Percentiles rank a stretch among this genome's conserved stretches.
phyloP scores from a whole-genome alignment of 1,140 invertebrate species.

The Drosophila persimilis region DNA sequence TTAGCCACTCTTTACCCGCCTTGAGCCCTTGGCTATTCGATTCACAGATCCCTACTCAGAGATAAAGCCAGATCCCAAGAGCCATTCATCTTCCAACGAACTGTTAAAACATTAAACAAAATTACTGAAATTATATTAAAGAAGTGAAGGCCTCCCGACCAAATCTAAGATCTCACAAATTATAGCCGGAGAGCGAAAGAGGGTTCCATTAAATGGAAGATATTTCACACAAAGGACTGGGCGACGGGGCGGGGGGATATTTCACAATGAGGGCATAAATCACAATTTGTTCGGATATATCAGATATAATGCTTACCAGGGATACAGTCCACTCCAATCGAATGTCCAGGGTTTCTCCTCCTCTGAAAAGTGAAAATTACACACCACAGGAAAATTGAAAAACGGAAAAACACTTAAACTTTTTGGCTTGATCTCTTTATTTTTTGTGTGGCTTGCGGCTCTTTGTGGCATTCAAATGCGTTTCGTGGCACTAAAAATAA shows the following conservation, averaged over 20 bases:
- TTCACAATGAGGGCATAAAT: constrained; percentile 45
- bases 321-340: constrained; percentile 32
- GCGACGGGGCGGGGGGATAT: constrained; percentile 21
- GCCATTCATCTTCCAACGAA: constrained; percentile 30
- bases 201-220: constrained; percentile 31
- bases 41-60: background rate
- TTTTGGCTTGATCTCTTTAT: constrained; percentile 35
- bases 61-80: background rate
- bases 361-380: constrained; percentile 3
- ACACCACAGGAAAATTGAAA: background rate
- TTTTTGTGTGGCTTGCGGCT: constrained; percentile 16
- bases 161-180: constrained; percentile 25
- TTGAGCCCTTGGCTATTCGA: no score
- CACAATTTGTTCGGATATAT: constrained; percentile 37
- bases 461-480: constrained; percentile 41
- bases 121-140: constrained; percentile 41
- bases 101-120: constrained; percentile 44
- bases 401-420: constrained; percentile 44
- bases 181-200: background rate
- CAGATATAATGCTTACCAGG: constrained; percentile 35
- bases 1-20: background rate
- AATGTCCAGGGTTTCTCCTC: constrained; percentile 4
- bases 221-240: constrained; percentile 20
- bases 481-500: constrained; percentile 65
- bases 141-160: constrained; percentile 3